Evolutionary conservation across 2,113 vertebrate species (phyloP), one percentile per base, ranked within the genome.

Genomic region (Toxostoma redivivum): DNA sequence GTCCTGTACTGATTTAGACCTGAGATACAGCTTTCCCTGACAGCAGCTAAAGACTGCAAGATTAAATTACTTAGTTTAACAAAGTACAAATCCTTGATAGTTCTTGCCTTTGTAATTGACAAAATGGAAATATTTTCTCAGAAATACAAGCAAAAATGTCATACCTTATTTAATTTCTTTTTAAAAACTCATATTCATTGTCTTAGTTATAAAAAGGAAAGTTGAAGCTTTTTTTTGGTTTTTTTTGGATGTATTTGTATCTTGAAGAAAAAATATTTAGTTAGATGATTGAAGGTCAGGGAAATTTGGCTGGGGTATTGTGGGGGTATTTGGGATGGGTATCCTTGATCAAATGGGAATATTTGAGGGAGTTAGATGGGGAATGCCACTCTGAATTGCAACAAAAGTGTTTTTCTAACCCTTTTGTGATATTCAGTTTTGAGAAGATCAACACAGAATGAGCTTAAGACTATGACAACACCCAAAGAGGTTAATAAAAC

Each of bases 1-100:
- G 54, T 72, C 62, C 69, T 82, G 17, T 60, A 76, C 81, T 94
- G 88, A 88, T 92, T 92, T 73, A 90, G 60, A 54, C 37, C 51
- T 85, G 66, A 88, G 76, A 91, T 88, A 77, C 14, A 56, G 40
- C 50, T 90, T 51, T 92, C 17, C 33, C 30, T 89, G 88, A 87
- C 60, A 91, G n/a, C 50, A 60, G 21, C 61, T 81, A 42, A 87
- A 76, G 60, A 83, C 35, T 62, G 5, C 9, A 91, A 71, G 61
- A 89, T 91, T 69, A 89, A 89, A 86, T 94, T 44, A 17, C 37
- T 50, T 78, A 79, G 77, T 85, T 80, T 56, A 71, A 42, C 31
- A 65, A 94, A 64, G 15, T 60, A 56, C n/a, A 88, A 77, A 66
- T 62, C 48, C 56, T 37, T 48, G 87, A 28, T 28, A 69, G 15